Evolutionary conservation across 1,140 invertebrate species (phyloP).

Genomic region (Zaprionus taronus): DNA sequence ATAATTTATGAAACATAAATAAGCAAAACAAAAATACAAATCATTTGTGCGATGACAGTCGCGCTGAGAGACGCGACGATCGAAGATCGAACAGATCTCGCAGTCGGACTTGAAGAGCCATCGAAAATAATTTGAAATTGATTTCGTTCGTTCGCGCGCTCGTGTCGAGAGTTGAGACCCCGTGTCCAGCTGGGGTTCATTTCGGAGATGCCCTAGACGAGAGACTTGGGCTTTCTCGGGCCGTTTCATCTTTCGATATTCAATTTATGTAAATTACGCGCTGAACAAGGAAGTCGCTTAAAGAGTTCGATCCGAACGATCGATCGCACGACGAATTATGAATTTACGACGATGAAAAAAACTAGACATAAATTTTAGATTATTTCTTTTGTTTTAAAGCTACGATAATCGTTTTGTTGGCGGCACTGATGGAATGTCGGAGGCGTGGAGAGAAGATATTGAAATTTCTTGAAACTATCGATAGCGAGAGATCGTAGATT

Average conservation of each 20-base stretch:
- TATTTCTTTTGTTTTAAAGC: constrained; percentile 32
- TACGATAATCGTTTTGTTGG: constrained; percentile 7
- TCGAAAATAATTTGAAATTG: constrained; percentile 41
- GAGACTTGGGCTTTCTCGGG: constrained; percentile 25
- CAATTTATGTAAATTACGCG: constrained; percentile 55
- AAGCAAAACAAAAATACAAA: constrained; percentile 83
- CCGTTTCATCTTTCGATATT: constrained; percentile 45
- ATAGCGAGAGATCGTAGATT: too few relatives aligned
- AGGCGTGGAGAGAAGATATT: background rate
- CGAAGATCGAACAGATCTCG: background rate
- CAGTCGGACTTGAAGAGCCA: constrained; percentile 21
- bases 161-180: background rate
- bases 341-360: constrained; percentile 37
- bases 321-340: constrained; percentile 42
- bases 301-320: constrained; percentile 23
- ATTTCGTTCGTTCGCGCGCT: constrained; percentile 36
- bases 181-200: background rate
- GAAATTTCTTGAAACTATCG: background rate
- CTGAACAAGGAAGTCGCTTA: constrained; percentile 50
- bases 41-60: constrained; percentile 78
- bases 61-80: constrained; percentile 7
- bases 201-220: constrained; percentile 1
- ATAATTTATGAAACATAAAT: constrained; percentile 84
- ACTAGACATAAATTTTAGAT: constrained; percentile 22
- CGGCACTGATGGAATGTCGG: background rate